phyloP scores from a whole-genome alignment of 2,797 vertebrate species.

The Poeciliopsis infans region DNA sequence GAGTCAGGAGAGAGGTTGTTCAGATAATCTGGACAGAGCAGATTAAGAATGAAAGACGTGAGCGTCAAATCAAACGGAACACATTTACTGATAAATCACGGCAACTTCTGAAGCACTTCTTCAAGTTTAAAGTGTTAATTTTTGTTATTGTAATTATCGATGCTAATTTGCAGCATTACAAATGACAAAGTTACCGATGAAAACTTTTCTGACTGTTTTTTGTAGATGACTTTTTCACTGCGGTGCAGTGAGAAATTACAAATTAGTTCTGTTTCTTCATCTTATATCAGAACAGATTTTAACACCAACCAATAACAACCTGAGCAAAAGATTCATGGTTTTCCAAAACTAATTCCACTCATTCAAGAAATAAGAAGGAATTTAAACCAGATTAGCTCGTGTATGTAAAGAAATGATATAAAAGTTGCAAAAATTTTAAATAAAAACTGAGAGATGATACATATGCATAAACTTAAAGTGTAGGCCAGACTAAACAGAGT shows the following conservation, averaged over 20 bases:
- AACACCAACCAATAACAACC: background rate
- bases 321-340: background rate
- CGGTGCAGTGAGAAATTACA: background rate
- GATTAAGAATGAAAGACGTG: background rate
- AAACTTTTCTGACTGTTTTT: background rate
- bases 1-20: conserved; percentile 97
- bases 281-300: background rate
- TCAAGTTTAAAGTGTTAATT: background rate
- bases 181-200: background rate
- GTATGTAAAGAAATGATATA: background rate
- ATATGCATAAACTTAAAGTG: background rate
- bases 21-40: conserved; percentile 88
- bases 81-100: background rate
- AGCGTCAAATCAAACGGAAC: background rate
- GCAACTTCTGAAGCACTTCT: background rate
- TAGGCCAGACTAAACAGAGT: background rate
- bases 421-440: background rate
- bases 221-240: background rate
- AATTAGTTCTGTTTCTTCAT: background rate
- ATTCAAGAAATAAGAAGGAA: background rate
- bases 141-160: background rate
- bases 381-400: background rate
- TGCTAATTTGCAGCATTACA: background rate
- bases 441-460: background rate
- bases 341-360: background rate